A percentile compares a stretch with the other conserved stretches of the same genome.
These are phyloP conservation scores for Nycticryphes semicollaris DNA, from an alignment of 2,113 vertebrate genomes.

Conservation along the genomic window DNA sequence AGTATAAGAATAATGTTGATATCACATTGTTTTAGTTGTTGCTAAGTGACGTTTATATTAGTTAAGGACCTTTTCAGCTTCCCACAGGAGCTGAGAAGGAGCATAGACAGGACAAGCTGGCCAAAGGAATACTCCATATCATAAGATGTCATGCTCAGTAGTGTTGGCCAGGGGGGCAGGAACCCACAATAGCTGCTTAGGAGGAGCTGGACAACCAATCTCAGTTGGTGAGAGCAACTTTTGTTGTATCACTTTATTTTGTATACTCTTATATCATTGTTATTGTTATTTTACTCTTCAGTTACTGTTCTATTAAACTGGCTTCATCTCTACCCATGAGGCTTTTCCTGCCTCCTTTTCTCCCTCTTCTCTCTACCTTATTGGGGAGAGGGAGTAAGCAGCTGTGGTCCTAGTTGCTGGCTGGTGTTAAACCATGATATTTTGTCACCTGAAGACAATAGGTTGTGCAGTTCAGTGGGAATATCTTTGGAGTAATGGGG, in stretches of 20 bases:
- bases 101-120: neutral
- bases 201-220: neutral
- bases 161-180: neutral
- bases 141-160: neutral
- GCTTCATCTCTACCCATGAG: neutral
- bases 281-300: neutral
- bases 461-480: neutral
- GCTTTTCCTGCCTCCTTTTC: neutral
- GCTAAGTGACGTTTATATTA: neutral
- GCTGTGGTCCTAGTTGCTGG: neutral
- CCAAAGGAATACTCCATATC: neutral
- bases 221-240: neutral
- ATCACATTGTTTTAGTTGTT: neutral
- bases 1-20: neutral
- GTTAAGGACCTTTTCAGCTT: neutral
- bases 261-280: neutral
- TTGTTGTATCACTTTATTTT: neutral
- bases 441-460: neutral
- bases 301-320: neutral
- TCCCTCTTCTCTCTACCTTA: neutral
- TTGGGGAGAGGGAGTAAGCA: neutral
- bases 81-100: neutral
- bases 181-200: neutral
- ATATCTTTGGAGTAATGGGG: neutral
- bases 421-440: neutral